A percentile compares a stretch with the other conserved stretches of the same genome.
Conservation (phyloP, 2,797 vertebrate species). For the Synanceia verrucosa region DNA sequence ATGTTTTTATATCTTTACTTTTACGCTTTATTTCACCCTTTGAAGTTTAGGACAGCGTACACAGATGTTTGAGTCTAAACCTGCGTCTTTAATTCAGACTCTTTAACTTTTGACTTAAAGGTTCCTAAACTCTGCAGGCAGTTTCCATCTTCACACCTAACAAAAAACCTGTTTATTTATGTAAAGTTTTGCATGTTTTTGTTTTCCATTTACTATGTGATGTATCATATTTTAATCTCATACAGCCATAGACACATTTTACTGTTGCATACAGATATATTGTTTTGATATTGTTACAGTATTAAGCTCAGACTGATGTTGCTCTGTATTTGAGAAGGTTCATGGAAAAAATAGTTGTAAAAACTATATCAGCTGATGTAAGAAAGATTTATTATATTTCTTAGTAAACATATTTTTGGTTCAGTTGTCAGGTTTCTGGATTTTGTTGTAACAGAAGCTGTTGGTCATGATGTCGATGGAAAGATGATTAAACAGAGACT, state of each 20-base stretch:
- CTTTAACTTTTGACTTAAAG: not conserved
- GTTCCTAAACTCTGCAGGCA: not conserved
- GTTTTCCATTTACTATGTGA: slow-evolving; percentile 5
- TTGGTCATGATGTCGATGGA: not conserved
- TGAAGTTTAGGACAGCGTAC: not conserved
- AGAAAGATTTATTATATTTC: not conserved
- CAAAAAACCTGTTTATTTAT: slow-evolving; percentile 25
- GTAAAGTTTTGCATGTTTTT: slow-evolving; percentile 54
- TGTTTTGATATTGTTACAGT: slow-evolving; percentile 6
- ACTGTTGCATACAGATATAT: not conserved
- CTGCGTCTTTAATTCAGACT: not conserved
- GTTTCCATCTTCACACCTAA: not conserved
- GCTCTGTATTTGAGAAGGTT: slow-evolving; percentile 14
- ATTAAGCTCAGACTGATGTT: slow-evolving; percentile 9
- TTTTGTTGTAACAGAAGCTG: not conserved
- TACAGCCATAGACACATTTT: slow-evolving; percentile 20
- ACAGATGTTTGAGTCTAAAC: not conserved
- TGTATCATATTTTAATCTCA: slow-evolving; percentile 9
- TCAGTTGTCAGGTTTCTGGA: not conserved
- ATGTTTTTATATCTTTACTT: not conserved
- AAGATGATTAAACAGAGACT: not conserved
- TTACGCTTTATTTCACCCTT: not conserved
- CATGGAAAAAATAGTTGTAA: slow-evolving; percentile 1
- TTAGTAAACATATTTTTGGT: not conserved
- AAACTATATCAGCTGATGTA: not conserved